Conservation (phyloP, 2,888 invertebrate species). For the Schrankia costaestrigalis region DNA sequence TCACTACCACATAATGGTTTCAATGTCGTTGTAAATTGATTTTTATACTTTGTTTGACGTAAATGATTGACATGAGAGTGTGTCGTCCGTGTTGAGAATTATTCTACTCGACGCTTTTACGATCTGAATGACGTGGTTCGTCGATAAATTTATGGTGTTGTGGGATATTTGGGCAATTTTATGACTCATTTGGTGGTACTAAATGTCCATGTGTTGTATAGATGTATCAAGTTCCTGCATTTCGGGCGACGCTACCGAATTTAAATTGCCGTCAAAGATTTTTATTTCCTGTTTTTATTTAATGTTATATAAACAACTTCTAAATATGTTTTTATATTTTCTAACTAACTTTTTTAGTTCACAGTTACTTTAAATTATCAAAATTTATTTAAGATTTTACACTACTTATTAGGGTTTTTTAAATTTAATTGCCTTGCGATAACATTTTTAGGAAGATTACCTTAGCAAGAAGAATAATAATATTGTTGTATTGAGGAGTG, state of each 20-base stretch:
- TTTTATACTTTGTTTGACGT: constrained; percentile 80
- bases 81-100: constrained; percentile 32
- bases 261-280: constrained; percentile 7
- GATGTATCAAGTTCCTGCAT: constrained; percentile 52
- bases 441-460: no score
- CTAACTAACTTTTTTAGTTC: no score
- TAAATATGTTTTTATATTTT: no score
- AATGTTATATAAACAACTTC: neutral
- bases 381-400: no score
- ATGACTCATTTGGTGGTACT: constrained; percentile 74
- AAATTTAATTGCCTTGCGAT: neutral
- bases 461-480: no score
- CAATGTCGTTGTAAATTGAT: constrained; percentile 68
- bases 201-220: constrained; percentile 55
- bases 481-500: no score
- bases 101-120: constrained; percentile 58
- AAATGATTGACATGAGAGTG: constrained; percentile 75
- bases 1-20: constrained; percentile 61
- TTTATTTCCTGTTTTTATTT: constrained; percentile 4
- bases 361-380: no score
- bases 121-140: constrained; percentile 59
- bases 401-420: neutral
- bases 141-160: constrained; percentile 71
- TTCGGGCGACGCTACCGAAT: constrained; percentile 39
- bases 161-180: constrained; percentile 75